phyloP scores from a whole-genome alignment of 2,113 vertebrate species.

The Thryonomys swinderianus region DNA sequence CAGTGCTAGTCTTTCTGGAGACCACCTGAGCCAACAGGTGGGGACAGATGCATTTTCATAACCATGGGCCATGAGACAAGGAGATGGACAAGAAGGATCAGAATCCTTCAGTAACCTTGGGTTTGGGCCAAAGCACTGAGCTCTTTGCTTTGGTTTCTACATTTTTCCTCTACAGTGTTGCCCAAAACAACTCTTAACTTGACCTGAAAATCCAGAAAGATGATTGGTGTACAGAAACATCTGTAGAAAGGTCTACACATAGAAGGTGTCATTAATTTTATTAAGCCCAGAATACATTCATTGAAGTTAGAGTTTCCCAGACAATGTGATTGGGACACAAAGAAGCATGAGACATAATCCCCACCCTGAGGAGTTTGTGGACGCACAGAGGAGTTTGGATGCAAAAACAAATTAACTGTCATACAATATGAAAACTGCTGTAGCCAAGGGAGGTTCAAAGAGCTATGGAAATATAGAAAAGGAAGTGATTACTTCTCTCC shows the following conservation, averaged over 20 bases:
- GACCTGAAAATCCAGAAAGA: not conserved
- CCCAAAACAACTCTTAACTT: not conserved
- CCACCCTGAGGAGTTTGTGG: not conserved
- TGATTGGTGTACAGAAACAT: not conserved
- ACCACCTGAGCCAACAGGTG: not conserved
- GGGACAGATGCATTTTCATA: not conserved
- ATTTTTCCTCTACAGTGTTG: constrained; percentile 21
- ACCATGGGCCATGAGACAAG: not conserved
- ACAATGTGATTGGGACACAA: not conserved
- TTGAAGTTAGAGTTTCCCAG: not conserved
- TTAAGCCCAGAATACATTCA: not conserved
- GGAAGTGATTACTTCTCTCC: not conserved
- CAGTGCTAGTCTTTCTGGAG: not conserved
- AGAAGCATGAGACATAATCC: not conserved
- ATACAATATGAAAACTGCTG: constrained; percentile 30
- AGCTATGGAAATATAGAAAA: not conserved
- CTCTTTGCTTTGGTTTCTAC: not conserved
- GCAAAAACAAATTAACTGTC: constrained; percentile 52
- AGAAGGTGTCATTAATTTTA: not conserved
- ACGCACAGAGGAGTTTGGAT: constrained; percentile 43
- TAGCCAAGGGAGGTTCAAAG: constrained; percentile 2
- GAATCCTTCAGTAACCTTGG: not conserved
- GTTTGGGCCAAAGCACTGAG: not conserved
- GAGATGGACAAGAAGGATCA: not conserved
- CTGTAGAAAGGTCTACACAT: not conserved